Percentiles rank a stretch among this genome's conserved stretches.
phyloP scores from a whole-genome alignment of 2,113 vertebrate species.

The Ursus arctos region DNA sequence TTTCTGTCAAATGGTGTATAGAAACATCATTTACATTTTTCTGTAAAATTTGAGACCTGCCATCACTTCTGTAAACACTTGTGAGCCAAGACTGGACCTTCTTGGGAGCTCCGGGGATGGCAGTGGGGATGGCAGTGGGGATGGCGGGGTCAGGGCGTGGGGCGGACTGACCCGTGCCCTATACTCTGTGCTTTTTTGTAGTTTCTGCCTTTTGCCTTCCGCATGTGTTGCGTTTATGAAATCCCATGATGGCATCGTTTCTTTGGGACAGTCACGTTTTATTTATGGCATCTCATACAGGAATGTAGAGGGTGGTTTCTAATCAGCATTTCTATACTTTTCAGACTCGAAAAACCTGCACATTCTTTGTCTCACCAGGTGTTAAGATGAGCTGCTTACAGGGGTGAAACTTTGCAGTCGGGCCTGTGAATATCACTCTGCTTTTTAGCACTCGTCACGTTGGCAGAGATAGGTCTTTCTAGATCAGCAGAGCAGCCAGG shows the following conservation, averaged over 20 bases:
- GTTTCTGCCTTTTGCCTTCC: no score
- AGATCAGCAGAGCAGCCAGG: background rate
- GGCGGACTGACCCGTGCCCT: rapidly evolving
- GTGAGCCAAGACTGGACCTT: background rate
- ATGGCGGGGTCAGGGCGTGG: rapidly evolving
- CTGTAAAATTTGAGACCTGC: background rate
- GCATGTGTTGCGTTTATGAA: background rate
- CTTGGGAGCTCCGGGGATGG: background rate
- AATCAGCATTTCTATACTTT: background rate
- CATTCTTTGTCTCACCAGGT: background rate
- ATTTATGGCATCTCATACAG: background rate
- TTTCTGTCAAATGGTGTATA: background rate
- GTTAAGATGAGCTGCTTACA: rapidly evolving
- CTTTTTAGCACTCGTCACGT: background rate
- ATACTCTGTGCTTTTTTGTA: background rate
- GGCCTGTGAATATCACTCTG: background rate
- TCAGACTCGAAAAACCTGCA: background rate
- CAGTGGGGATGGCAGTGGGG: rapidly evolving
- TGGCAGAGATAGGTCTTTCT: background rate
- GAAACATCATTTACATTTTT: background rate
- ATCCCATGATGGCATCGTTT: background rate
- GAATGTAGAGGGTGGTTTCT: background rate
- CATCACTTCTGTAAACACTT: background rate
- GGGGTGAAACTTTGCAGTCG: background rate
- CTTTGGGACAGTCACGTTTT: background rate